phyloP scores from a whole-genome alignment of 2,113 vertebrate genomes.

The Nannobrachium achirus region DNA sequence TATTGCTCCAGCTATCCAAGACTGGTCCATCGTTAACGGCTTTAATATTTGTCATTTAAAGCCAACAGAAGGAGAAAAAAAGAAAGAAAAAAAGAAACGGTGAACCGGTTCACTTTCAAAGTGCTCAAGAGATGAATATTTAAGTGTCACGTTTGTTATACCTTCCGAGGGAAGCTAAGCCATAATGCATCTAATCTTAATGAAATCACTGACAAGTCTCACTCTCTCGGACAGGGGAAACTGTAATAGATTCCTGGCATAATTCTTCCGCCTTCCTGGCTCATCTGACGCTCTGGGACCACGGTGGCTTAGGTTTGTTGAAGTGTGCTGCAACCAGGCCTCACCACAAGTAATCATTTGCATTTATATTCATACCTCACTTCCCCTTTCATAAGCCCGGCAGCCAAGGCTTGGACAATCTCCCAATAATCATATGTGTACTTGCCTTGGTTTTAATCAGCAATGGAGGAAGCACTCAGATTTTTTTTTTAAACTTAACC shows the following conservation, averaged over 20 bases:
- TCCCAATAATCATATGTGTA: background rate
- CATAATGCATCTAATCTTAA: conserved; percentile 35
- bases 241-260: conserved; percentile 35
- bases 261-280: background rate
- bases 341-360: conserved; percentile 18
- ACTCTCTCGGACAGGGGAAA: conserved; percentile 38
- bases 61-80: background rate
- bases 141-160: background rate
- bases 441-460: too few species aligned
- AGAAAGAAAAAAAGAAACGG: conserved; percentile 28
- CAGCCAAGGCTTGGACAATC: conserved; percentile 21
- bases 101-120: conserved; percentile 20
- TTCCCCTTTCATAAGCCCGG: background rate
- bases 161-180: conserved; percentile 22
- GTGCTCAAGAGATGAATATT: background rate
- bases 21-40: conserved; percentile 19
- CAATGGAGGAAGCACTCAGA: too few species aligned
- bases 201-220: conserved; percentile 30
- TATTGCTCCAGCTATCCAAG: conserved; percentile 36
- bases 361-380: conserved; percentile 25
- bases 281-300: conserved; percentile 21
- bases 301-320: background rate
- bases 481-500: too few species aligned
- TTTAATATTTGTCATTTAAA: conserved; percentile 25
- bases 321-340: conserved; percentile 29